Evolutionary conservation across 2,797 vertebrate species (phyloP).

Genomic region (Tangara arthus): DNA sequence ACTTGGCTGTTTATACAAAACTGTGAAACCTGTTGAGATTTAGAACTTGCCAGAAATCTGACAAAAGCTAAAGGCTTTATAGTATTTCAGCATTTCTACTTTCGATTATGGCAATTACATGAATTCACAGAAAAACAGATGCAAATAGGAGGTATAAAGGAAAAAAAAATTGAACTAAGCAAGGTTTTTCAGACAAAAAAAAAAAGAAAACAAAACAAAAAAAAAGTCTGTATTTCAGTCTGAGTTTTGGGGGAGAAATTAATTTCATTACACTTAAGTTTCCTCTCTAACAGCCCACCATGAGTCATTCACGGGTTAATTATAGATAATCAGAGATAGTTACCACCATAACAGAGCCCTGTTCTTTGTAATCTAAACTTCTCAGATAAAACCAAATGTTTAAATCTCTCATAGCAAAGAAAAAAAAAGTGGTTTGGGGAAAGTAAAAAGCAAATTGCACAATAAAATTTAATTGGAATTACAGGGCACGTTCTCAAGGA

Average conservation of each 20-base stretch:
- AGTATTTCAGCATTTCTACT: neutral
- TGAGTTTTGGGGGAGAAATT: neutral
- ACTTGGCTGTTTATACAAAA: neutral
- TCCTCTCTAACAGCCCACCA: neutral
- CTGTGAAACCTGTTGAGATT: neutral
- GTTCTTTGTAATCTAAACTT: neutral
- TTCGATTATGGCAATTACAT: neutral
- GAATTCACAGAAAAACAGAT: neutral
- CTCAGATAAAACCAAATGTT: neutral
- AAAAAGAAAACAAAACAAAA: neutral
- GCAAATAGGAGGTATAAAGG: neutral
- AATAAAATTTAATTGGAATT: conserved; percentile 57
- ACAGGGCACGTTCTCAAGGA: conserved; percentile 11
- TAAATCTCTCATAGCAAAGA: neutral
- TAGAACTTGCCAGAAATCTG: neutral
- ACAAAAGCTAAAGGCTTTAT: neutral
- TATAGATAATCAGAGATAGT: conserved; percentile 14
- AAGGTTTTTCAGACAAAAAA: neutral
- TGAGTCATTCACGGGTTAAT: conserved; percentile 30
- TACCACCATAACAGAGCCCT: neutral
- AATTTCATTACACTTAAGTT: neutral
- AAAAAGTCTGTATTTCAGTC: neutral
- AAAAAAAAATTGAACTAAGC: neutral
- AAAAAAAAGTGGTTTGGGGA: neutral
- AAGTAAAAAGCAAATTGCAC: conserved; percentile 40